A percentile compares a stretch with the other conserved stretches of the same genome.
These are phyloP conservation scores for Hirtodrosophila trivittata DNA, from an alignment of 2,888 invertebrate genomes.

Conservation along the genomic window DNA sequence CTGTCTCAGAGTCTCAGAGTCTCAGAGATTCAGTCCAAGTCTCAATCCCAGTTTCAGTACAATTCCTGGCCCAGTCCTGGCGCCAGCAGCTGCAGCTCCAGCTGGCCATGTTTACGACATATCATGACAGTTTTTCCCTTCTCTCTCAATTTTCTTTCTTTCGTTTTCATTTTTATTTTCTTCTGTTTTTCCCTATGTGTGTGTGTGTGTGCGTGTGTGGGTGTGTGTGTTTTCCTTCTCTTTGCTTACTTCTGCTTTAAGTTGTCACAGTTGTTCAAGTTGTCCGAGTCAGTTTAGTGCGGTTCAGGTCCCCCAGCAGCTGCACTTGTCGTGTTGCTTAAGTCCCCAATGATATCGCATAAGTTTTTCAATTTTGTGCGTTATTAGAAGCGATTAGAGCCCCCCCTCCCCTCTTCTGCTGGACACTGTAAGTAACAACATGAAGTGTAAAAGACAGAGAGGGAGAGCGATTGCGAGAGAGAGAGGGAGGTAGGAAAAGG, in stretches of 20 bases:
- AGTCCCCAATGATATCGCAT: slow-evolving; percentile 80
- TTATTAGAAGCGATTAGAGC: slow-evolving; percentile 83
- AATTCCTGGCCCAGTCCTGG: slow-evolving; percentile 8
- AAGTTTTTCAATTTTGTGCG: slow-evolving; percentile 82
- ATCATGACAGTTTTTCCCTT: slow-evolving; percentile 65
- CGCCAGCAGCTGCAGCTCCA: slow-evolving; percentile 47
- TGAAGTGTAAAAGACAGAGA: slow-evolving; percentile 4
- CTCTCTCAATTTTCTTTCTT: slow-evolving; percentile 11
- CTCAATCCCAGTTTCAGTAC: slow-evolving; percentile 4
- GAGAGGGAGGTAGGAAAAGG: slow-evolving; percentile 4
- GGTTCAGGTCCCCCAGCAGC: slow-evolving; percentile 52
- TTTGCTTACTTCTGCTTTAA: slow-evolving; percentile 65
- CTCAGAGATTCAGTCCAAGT: slow-evolving; percentile 6
- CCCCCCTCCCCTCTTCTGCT: too few species aligned
- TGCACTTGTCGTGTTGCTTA: slow-evolving; percentile 73
- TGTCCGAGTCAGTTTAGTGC: slow-evolving; percentile 67
- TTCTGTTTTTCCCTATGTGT: slow-evolving; percentile 15
- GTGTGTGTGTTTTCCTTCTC: slow-evolving; percentile 15
- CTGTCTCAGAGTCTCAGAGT: slow-evolving; percentile 24
- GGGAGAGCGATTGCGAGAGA: slow-evolving; percentile 5
- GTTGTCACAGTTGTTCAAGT: slow-evolving; percentile 77
- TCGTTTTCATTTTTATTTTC: slow-evolving; percentile 2
- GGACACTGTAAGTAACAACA: slow-evolving; percentile 18
- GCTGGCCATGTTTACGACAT: slow-evolving; percentile 75
- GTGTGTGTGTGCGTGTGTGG: not conserved